Percentiles rank a stretch among this genome's conserved stretches.
These are phyloP conservation scores for Urocolius indicus DNA, from an alignment of 2,113 vertebrate genomes.

Conservation along the genomic window DNA sequence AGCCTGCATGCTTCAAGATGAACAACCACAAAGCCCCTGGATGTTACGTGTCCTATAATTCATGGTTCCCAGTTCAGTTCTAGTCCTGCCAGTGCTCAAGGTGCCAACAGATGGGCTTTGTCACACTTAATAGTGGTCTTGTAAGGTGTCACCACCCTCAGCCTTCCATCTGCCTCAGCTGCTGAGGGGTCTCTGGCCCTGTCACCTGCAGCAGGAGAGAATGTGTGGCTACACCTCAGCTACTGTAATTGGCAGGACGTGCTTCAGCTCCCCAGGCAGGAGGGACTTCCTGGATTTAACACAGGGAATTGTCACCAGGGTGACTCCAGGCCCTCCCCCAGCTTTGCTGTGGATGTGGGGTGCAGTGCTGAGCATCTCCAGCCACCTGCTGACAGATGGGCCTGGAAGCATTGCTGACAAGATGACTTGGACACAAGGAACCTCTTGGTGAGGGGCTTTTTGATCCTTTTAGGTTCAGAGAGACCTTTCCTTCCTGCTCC, in stretches of 20 bases:
- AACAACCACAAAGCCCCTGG: neutral
- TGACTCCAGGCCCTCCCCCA: neutral
- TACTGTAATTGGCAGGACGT: fast-evolving
- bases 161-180: neutral
- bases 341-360: no score
- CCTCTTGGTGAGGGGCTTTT: neutral
- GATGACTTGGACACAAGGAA: fast-evolving
- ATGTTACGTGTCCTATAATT: neutral
- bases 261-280: neutral
- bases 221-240: neutral
- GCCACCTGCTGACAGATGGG: neutral
- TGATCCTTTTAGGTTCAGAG: neutral
- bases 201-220: neutral
- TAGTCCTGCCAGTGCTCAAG: neutral
- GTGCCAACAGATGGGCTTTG: conserved; percentile 21
- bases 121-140: neutral
- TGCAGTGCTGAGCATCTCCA: neutral
- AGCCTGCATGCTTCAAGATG: neutral
- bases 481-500: neutral
- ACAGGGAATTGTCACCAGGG: fast-evolving
- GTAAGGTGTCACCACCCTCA: neutral
- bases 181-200: neutral
- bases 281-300: neutral
- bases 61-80: neutral
- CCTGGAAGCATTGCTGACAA: no score